Evolutionary conservation across 2,113 vertebrate genomes (phyloP), one percentile per base, ranked within the genome.

Genomic region (Pangasianodon hypophthalmus): DNA sequence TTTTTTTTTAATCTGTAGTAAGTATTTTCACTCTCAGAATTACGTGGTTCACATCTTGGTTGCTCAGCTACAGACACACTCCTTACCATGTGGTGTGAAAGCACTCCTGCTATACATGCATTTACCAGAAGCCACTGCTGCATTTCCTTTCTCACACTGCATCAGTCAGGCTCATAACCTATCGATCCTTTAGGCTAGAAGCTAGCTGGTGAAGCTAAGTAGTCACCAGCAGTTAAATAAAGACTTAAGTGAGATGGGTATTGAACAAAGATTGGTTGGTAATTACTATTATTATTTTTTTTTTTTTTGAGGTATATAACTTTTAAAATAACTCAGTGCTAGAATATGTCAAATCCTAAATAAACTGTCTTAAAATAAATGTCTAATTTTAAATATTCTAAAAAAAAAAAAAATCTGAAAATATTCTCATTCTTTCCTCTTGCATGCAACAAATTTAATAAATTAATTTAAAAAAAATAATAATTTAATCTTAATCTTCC

Each of bases 111-210:
- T 80, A 75, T 86, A 91, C 92, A 91, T 91, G 93, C 91, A 83
- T 94, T 95, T 93, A 95, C 91, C 92, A 95, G 93, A 94, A 95
- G 94, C 89, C 90, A 93, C 62, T 93, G 91, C 84, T 84, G 92
- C 92, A 94, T 93, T 95, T 96, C 94, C 92, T 95, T 94, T 95
- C 88, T 83, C 32, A n/a, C 56, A 56, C 90, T 92, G 91, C 91
- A 92, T 94, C 91, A 93, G 92, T 86, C 83, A 91, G 86, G 14
- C 84, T 84, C 21, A 24, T 56, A 75, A 75, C 24, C 67, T 81
- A 67, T 64, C 81, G 54, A 88, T 41, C 19, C 88, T 52, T 6
- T 19, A 48, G 32, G 48, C 41, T 88, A 37, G 48, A 85, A 24
- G n/a, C 26, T 60, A 88, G 56, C 71, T 54, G 46, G 24, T 16